Percentiles rank a stretch among this genome's conserved stretches.
Evolutionary conservation across 2,113 vertebrate species (phyloP).

Genomic region (Murina feae): DNA sequence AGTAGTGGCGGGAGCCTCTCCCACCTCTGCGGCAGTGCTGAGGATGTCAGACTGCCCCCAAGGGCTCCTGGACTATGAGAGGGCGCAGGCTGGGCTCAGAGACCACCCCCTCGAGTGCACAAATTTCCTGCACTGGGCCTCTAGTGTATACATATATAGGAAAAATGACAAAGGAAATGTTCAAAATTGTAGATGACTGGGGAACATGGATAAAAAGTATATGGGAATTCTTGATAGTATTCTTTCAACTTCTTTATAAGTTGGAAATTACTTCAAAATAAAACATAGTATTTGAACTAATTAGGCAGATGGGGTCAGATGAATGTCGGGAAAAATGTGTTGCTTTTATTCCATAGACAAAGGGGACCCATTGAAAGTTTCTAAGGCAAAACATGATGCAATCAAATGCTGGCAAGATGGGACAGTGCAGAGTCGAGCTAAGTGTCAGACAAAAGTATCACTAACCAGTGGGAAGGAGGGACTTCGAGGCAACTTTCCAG

Average conservation of each 20-base stretch:
- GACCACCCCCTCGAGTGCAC: too few species aligned
- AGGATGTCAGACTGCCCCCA: too few species aligned
- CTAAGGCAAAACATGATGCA: not conserved
- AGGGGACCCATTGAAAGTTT: not conserved
- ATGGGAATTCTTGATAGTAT: not conserved
- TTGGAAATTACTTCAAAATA: slow-evolving; percentile 21
- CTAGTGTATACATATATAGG: not conserved
- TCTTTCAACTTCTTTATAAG: not conserved
- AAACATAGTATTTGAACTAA: not conserved
- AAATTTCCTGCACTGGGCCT: too few species aligned
- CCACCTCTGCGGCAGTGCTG: too few species aligned
- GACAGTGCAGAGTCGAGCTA: too few species aligned
- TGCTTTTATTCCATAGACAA: not conserved
- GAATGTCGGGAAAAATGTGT: not conserved
- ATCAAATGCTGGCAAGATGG: not conserved
- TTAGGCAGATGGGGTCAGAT: not conserved
- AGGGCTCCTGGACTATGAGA: too few species aligned
- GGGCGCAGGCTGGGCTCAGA: too few species aligned
- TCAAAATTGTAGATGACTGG: not conserved
- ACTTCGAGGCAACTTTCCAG: slow-evolving; percentile 88
- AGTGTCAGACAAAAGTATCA: not conserved
- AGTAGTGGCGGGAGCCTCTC: too few species aligned
- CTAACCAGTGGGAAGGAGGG: slow-evolving; percentile 86
- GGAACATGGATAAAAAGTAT: not conserved
- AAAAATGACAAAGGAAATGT: not conserved